Base-by-base conservation (phyloP, 2,113 vertebrate genomes). In the Myocastor coypus region DNA sequence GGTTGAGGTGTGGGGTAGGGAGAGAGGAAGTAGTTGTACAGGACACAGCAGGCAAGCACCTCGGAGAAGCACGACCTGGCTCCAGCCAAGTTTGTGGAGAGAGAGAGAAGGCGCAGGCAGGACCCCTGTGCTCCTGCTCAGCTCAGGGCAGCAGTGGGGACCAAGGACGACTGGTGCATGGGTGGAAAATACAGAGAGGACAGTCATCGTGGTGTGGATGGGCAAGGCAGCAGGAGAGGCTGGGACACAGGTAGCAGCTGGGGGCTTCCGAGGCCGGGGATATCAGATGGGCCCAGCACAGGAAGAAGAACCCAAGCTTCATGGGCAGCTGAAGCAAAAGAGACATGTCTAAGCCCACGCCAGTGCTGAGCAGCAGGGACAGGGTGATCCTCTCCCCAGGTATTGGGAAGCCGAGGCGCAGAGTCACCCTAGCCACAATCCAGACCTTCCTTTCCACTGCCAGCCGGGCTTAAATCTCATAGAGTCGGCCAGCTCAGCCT, bases 341-440 rank as follows among this genome's bases (percentile, higher is more conserved):
- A 91, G 30, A 20, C 0, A 11, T n/a, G 61, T 34, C 28, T 52
- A 69, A 52, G 57, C 61, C 69, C 52, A 28, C 3, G 57, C 8
- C 9, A 26, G n/a, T 28, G 24, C 30, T 37, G 34, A 50, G 63
- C 68, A 24, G 20, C 40, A 13, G 28, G 50, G 66, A 14, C n/a
- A 16, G 19, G 3, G 0, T 6, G 32, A 34, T 28, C 14, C 13
- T 11, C 13, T 71, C 37, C 55, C 66, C 83, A 32, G 1, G n/a
- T 46, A 37, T 61, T 37, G 52, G 26, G 17, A 37, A 32, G 32
- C 12, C 42, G 26, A 68, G 90, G 55, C 66, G 73, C 63, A 42
- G 59, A 46, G 52, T 22, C 80, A 86, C 46, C 24, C 88, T 73
- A 91, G 3, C 69, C 24, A 7, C 87, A 52, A 0, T 2, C 12